These are phyloP conservation scores for Brachyalestes nurse DNA, from an alignment of 2,797 vertebrate species.

Conservation along the genomic window DNA sequence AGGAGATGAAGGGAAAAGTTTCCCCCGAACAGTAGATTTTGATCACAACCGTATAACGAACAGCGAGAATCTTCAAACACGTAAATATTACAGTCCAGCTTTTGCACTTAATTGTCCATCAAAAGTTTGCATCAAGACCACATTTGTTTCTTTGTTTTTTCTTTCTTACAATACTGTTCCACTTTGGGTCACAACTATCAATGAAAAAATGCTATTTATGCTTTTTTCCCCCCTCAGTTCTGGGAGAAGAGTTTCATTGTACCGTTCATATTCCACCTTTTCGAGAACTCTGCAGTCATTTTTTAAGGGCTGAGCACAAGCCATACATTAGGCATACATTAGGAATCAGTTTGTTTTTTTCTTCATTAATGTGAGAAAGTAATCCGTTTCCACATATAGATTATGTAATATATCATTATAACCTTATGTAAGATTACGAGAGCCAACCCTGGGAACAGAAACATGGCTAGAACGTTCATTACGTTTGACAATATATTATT, in stretches of 20 bases:
- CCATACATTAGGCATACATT: slow-evolving; percentile 13
- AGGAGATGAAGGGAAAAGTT: slow-evolving; percentile 5
- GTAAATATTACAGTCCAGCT: slow-evolving; percentile 39
- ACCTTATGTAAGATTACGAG: neutral
- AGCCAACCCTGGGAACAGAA: slow-evolving; percentile 37
- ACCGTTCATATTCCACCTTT: slow-evolving; percentile 2
- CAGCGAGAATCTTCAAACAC: slow-evolving; percentile 11
- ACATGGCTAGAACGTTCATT: slow-evolving; percentile 59
- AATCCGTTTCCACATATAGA: slow-evolving; percentile 21
- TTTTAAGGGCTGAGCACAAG: slow-evolving; percentile 36
- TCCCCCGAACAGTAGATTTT: slow-evolving; percentile 19
- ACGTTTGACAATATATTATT: slow-evolving; percentile 68
- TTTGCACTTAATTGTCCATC: neutral
- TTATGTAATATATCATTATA: neutral
- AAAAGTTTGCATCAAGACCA: slow-evolving; percentile 15
- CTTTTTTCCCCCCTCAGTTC: neutral
- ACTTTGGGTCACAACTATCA: slow-evolving; percentile 41
- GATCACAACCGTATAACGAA: slow-evolving; percentile 30
- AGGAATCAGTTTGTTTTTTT: slow-evolving; percentile 29
- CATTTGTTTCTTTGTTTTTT: neutral
- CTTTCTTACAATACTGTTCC: slow-evolving; percentile 42
- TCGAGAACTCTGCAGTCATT: slow-evolving; percentile 9
- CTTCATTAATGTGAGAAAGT: slow-evolving; percentile 21
- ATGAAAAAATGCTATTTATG: slow-evolving; percentile 1
- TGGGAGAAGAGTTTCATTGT: slow-evolving; percentile 4